Conservation (phyloP, 2,113 vertebrate genomes). For the Brachirus orientalis region DNA sequence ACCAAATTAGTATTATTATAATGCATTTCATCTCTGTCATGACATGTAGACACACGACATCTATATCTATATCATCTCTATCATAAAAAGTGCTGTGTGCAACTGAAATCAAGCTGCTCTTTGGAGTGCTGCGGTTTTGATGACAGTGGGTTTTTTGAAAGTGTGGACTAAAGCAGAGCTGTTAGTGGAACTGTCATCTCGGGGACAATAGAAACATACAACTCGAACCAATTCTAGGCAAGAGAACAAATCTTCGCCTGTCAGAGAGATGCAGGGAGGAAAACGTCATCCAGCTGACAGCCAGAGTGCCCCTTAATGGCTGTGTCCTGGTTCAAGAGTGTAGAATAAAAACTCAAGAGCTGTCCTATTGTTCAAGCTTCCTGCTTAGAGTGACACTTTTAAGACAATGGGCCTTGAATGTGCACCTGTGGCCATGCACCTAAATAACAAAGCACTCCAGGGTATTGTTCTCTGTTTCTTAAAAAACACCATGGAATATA, state of each 20-base stretch:
- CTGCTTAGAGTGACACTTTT: constrained; percentile 45
- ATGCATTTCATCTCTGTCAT: too few species aligned
- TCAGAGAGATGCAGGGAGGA: constrained; percentile 52
- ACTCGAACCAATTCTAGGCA: constrained; percentile 54
- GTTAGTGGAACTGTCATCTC: constrained; percentile 60
- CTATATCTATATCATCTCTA: too few species aligned
- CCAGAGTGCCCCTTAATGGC: constrained; percentile 58
- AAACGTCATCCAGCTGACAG: constrained; percentile 59
- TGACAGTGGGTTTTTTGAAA: constrained; percentile 35
- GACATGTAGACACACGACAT: too few species aligned
- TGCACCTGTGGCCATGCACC: constrained; percentile 40
- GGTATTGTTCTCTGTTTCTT: neutral
- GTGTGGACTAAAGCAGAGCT: constrained; percentile 42
- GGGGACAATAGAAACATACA: constrained; percentile 58
- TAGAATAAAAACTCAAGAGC: constrained; percentile 51
- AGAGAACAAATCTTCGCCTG: constrained; percentile 62
- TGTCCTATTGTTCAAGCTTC: constrained; percentile 40
- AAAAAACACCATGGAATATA: neutral
- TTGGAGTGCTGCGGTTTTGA: constrained; percentile 38
- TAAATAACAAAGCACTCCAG: constrained; percentile 31
- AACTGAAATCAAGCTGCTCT: constrained; percentile 22
- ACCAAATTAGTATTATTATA: too few species aligned
- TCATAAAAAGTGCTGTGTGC: neutral
- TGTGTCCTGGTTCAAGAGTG: constrained; percentile 47
- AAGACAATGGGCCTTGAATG: constrained; percentile 20